Evolutionary conservation across 2,113 vertebrate genomes (phyloP).

Genomic region (Deroptyus accipitrinus): DNA sequence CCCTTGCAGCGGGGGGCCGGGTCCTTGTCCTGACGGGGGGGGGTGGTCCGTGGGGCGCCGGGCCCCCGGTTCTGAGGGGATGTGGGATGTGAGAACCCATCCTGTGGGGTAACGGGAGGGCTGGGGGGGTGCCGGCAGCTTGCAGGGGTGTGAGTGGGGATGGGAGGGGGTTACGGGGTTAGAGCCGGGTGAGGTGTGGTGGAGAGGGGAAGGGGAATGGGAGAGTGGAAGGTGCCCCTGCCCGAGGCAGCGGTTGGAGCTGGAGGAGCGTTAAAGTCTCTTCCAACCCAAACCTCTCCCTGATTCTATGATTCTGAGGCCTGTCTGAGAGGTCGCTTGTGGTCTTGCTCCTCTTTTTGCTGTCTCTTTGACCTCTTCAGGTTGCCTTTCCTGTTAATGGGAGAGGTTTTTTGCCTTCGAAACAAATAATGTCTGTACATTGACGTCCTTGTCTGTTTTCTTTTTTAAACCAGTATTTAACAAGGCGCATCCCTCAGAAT

Average conservation of each 20-base stretch:
- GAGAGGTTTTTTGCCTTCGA: not conserved
- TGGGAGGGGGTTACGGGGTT: too few relatives aligned
- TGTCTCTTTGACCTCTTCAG: not conserved
- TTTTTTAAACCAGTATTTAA: conserved; percentile 77
- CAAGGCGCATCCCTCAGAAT: conserved; percentile 87
- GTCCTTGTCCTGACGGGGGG: too few relatives aligned
- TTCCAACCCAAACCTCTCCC: not conserved
- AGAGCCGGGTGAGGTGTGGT: too few relatives aligned
- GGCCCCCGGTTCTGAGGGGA: not conserved
- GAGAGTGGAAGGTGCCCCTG: not conserved
- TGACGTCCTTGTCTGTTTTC: not conserved
- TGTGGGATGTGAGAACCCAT: not conserved
- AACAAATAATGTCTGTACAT: fast-evolving
- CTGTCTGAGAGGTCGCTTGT: too few relatives aligned
- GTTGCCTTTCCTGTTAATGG: not conserved
- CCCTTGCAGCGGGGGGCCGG: too few relatives aligned
- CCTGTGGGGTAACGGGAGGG: too few relatives aligned
- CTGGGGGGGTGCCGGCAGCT: too few relatives aligned
- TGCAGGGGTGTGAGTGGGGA: too few relatives aligned
- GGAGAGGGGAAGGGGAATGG: too few relatives aligned
- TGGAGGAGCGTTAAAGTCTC: not conserved
- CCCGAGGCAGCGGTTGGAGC: not conserved
- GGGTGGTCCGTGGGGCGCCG: too few relatives aligned
- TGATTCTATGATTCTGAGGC: not conserved
- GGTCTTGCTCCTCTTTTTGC: not conserved